Evolutionary conservation across 2,888 invertebrate species (phyloP), one percentile per base, ranked within the genome.

Genomic region (Diploptera punctata): DNA sequence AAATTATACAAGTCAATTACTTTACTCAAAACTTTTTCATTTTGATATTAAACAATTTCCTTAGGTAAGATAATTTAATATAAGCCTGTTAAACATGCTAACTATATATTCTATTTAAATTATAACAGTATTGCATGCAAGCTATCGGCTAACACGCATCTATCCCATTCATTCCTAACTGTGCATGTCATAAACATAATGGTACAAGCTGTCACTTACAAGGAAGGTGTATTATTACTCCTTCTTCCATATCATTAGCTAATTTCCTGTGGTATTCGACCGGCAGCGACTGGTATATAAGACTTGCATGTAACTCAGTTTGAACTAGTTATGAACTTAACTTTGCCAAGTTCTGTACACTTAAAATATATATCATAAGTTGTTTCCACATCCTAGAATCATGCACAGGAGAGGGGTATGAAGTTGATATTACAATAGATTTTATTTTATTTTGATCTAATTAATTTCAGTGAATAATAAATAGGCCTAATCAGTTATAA

Each of bases 241-340:
- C 26, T 54, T 54, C 54, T 26, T 54, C 54, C 21, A 9, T 26
- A 54, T 26, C 54, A 54, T 57, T 57, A 57, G 3, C 26, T 18
- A 57, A 57, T 57, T 57, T 57, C n/a, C 57, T 57, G 57, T n/a
- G n/a, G 29, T 57, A 57, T 29, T 57, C 16, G n/a, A 29, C 7
- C 21, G 13, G 57, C 57, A 57, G 57, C 13, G 21, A 57, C 57
- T 57, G 57, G 29, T 31, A 57, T 29, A 57, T 57, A 57, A 57
- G 5, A 29, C 16, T n/a, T 16, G 29, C 24, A 57, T 57, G 31
- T 29, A 57, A 29, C 16, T 4, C 3, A 1, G n/a, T 29, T 57
- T 21, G 57, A 18, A 57, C 18, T 57, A 57, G 57, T 57, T 57
- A 18, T 5, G 29, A 26, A 57, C n/a, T 26, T 7, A 33, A 33